Conservation (phyloP, 2,888 invertebrate species). For the Agonopterix alstromeriana region DNA sequence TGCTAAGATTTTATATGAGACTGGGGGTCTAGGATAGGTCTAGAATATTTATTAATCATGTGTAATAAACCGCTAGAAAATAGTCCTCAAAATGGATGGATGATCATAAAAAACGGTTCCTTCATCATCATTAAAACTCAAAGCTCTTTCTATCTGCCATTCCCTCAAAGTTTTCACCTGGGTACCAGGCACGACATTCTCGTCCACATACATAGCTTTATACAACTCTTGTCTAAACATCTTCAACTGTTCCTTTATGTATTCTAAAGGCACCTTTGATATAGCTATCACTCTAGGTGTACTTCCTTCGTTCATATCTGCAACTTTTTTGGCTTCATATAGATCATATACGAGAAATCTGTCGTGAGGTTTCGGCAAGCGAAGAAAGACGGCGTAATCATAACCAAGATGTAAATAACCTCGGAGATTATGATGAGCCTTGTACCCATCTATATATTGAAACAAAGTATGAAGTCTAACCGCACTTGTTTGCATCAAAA, state of each 20-base stretch:
- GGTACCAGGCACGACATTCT: conserved; percentile 50
- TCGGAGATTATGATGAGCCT: conserved; percentile 41
- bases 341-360: conserved; percentile 50
- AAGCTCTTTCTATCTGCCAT: conserved; percentile 55
- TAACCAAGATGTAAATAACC: conserved; percentile 57
- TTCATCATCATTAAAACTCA: conserved; percentile 17
- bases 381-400: conserved; percentile 52
- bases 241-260: conserved; percentile 49
- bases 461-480: conserved; percentile 56
- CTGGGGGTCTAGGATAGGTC: too few relatives aligned
- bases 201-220: conserved; percentile 44
- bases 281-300: conserved; percentile 50
- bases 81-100: conserved; percentile 32
- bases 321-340: conserved; percentile 49
- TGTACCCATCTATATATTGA: conserved; percentile 52
- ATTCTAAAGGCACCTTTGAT: conserved; percentile 51
- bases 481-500: conserved; percentile 19
- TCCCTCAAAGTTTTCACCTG: conserved; percentile 52
- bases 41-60: conserved; percentile 6
- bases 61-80: conserved; percentile 18
- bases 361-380: conserved; percentile 46
- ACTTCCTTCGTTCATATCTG: conserved; percentile 24
- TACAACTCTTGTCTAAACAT: conserved; percentile 43
- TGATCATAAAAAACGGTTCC: conserved; percentile 22
- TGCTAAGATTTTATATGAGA: too few relatives aligned